These are phyloP conservation scores for Hyles euphorbiae DNA, from an alignment of 1,140 invertebrate species.

Conservation along the genomic window DNA sequence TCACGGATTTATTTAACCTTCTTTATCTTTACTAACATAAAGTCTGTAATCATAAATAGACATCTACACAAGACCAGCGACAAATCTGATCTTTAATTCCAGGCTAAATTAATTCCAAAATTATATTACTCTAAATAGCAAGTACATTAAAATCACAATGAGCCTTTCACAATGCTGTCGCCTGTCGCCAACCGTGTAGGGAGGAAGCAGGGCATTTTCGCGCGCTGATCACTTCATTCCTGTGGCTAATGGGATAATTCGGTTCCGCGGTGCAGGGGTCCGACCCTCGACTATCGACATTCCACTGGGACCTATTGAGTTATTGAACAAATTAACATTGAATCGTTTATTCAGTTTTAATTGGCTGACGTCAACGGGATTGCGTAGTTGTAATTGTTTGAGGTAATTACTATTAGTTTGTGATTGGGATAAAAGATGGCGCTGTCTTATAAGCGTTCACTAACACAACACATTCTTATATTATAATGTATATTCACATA, in stretches of 20 bases:
- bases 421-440: background rate
- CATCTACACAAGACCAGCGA: too few species aligned
- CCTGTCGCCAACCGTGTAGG: constrained; percentile 24
- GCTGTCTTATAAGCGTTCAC: too few species aligned
- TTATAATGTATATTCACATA: background rate
- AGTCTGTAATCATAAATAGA: too few species aligned
- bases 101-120: too few species aligned
- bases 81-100: too few species aligned
- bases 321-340: constrained; percentile 17
- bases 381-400: too few species aligned
- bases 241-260: constrained; percentile 33
- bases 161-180: constrained; percentile 4
- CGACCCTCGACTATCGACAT: constrained; percentile 28
- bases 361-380: background rate
- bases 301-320: constrained; percentile 13
- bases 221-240: constrained; percentile 34
- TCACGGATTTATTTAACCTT: too few species aligned
- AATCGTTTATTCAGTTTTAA: constrained; percentile 5
- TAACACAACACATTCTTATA: too few species aligned
- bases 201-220: constrained; percentile 31
- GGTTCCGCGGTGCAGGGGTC: constrained; percentile 30
- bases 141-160: too few species aligned
- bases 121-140: too few species aligned
- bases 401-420: background rate
- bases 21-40: too few species aligned